A percentile compares a stretch with the other conserved stretches of the same genome.
Evolutionary conservation across 1,140 invertebrate species (phyloP).

Genomic region (Zaprionus davidi): DNA sequence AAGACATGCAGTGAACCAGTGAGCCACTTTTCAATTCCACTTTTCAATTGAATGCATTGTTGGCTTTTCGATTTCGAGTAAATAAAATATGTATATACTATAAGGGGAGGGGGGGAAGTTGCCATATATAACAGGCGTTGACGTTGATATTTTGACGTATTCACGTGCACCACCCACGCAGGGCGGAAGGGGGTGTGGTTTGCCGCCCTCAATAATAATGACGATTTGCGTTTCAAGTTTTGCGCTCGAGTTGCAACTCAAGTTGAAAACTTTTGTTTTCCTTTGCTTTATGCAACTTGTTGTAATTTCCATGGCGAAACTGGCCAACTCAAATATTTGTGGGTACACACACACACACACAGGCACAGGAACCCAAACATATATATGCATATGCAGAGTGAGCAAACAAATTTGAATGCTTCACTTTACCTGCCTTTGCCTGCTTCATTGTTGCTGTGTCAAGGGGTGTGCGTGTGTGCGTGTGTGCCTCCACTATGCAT

Average conservation of each 20-base stretch:
- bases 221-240: slow-evolving; percentile 6
- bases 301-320: slow-evolving; percentile 44
- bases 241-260: slow-evolving; percentile 19
- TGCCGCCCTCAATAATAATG: background rate
- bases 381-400: background rate
- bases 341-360: background rate
- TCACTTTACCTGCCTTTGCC: background rate
- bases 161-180: background rate
- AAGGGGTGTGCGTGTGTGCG: background rate
- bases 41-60: slow-evolving; percentile 32
- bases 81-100: slow-evolving; percentile 29
- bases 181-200: background rate
- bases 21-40: slow-evolving; percentile 26
- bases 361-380: background rate
- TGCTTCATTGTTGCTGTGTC: background rate
- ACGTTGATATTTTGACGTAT: slow-evolving; percentile 4
- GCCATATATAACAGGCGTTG: background rate
- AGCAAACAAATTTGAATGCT: background rate
- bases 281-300: slow-evolving; percentile 20
- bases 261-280: slow-evolving; percentile 26
- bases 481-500: slow-evolving; percentile 6
- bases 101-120: too few relatives aligned
- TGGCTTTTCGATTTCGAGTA: slow-evolving; percentile 34
- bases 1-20: slow-evolving; percentile 35
- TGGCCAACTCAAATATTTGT: slow-evolving; percentile 47